phyloP scores from a whole-genome alignment of 2,888 invertebrate genomes.

The Latrodectus hesperus region DNA sequence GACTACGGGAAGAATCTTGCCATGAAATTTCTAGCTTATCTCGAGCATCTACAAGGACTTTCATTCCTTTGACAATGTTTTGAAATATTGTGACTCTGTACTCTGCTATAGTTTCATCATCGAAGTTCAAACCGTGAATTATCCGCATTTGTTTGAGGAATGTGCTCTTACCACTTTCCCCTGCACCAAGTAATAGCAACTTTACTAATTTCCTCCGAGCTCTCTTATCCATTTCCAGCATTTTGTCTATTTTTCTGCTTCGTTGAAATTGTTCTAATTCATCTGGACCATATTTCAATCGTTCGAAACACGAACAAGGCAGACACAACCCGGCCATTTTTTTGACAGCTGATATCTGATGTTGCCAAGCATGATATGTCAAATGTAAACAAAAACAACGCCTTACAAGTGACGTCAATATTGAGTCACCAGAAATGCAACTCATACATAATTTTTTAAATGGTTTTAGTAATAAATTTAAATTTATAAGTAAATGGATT shows the following conservation, averaged over 20 bases:
- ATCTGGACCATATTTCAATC: slow-evolving; percentile 77
- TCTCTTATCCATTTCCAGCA: slow-evolving; percentile 89
- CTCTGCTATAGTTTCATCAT: slow-evolving; percentile 89
- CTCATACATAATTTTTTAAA: no score
- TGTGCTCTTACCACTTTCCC: slow-evolving; percentile 81
- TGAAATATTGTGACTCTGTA: slow-evolving; percentile 95
- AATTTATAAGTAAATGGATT: no score
- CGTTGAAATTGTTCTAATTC: slow-evolving; percentile 89
- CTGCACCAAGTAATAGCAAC: slow-evolving; percentile 91
- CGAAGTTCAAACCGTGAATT: slow-evolving; percentile 86
- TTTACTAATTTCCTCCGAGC: slow-evolving; percentile 89
- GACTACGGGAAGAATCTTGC: slow-evolving; percentile 81
- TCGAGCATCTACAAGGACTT: slow-evolving; percentile 95
- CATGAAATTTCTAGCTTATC: slow-evolving; percentile 89
- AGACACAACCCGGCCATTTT: slow-evolving; percentile 64
- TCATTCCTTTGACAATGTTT: slow-evolving; percentile 97
- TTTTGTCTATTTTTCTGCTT: slow-evolving; percentile 90
- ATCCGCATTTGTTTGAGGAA: slow-evolving; percentile 96
- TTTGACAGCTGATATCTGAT: slow-evolving; percentile 24
- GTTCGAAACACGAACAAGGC: slow-evolving; percentile 66
- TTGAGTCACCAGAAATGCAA: no score
- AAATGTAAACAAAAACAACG: no score
- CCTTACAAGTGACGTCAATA: no score
- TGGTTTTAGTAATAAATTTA: no score
- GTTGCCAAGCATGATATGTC: slow-evolving; percentile 3